Evolutionary conservation across 2,888 invertebrate genomes (phyloP), one percentile per base, ranked within the genome.

Genomic region (Lordiphosa andalusiaca): DNA sequence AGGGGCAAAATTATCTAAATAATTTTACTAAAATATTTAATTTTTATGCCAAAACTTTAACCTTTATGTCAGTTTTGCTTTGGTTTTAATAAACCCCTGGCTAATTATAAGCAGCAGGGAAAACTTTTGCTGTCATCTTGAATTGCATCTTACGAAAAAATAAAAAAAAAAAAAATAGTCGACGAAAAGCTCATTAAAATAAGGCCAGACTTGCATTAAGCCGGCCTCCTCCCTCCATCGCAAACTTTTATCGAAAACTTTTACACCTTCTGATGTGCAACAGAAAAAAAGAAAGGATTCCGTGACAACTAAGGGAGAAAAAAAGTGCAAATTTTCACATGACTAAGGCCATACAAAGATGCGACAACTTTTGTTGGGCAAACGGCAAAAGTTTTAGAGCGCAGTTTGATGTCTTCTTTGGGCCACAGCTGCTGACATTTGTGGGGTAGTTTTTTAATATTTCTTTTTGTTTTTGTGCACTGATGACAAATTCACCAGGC

Each of bases 141-240:
- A 69, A 66, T 56, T 46, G 69, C 66, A 53, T 51, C 67, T 60
- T 47, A 57, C 47, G 3, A 3, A 19, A 19, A 16, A 16, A 16
- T 1, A 30, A 7, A 30, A 3, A 30, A 30, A 30, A 30, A 30
- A 30, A 10, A 40, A 49, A 66, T 73, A 50, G 42, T 23, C 36
- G 25, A 40, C 58, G 60, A 68, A 78, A 80, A 69, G 69, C 81
- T 81, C 77, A 83, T 80, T 83, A 81, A 76, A 83, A 67, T 55
- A 37, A 57, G 58, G 58, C 64, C 61, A 58, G 56, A 66, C 55
- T 48, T 58, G 59, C 67, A 54, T 55, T 67, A 59, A 47, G 51
- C 53, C 19, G 52, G 64, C 55, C 48, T 53, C 12, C 35, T 30
- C 7, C 30, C 25, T 2, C 30, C 30, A 30, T 30, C 21, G 37